These are phyloP conservation scores for Dromas ardeola DNA, from an alignment of 2,113 vertebrate species.

Conservation along the genomic window DNA sequence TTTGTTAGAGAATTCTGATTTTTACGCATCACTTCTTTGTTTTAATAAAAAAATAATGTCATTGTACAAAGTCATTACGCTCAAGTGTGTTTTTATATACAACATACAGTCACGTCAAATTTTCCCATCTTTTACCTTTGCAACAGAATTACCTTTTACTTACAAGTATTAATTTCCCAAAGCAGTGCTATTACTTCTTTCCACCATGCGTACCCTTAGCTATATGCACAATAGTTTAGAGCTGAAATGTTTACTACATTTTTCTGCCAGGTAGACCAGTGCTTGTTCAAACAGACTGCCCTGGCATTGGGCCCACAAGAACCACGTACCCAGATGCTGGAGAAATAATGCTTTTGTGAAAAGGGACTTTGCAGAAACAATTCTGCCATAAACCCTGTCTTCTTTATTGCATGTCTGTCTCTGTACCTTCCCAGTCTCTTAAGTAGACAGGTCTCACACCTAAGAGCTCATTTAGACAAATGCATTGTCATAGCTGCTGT, in stretches of 20 bases:
- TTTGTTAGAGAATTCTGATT: background rate
- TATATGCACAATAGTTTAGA: background rate
- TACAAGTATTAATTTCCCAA: background rate
- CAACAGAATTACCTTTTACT: background rate
- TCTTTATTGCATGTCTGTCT: background rate
- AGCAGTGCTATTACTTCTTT: background rate
- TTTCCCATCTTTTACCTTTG: background rate
- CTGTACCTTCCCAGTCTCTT: background rate
- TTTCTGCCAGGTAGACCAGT: background rate
- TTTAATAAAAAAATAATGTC: background rate
- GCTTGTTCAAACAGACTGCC: constrained; percentile 28
- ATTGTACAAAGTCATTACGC: background rate
- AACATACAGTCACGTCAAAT: background rate
- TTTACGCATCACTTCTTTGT: background rate
- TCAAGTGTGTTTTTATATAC: background rate
- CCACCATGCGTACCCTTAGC: background rate
- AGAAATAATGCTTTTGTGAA: background rate
- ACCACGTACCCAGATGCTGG: background rate
- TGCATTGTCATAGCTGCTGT: background rate
- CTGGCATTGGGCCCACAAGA: background rate
- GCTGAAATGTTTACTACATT: background rate
- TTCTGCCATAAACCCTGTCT: background rate
- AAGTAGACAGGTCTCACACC: background rate
- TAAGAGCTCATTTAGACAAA: background rate
- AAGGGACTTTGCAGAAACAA: background rate